Evolutionary conservation across 2,113 vertebrate species (phyloP), one percentile per base, ranked within the genome.

Genomic region (Callipepla squamata): DNA sequence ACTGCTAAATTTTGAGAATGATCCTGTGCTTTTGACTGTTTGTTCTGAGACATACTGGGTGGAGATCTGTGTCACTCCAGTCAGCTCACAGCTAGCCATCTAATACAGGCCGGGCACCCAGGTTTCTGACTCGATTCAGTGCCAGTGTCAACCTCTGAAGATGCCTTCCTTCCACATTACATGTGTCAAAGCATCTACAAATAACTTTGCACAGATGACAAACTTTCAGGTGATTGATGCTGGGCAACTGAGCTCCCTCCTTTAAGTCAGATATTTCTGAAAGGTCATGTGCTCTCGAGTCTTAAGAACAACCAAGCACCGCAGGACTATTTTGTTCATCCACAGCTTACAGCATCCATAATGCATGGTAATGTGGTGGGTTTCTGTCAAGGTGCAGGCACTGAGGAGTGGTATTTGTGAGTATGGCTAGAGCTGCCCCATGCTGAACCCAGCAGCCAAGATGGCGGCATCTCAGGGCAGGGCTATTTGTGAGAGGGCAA

Each of bases 381-480:
- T 47, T 11, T 3, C 21, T 51, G 61, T 17, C 18, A 15, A 19
- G 36, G 23, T 3, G 13, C 40, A 51, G 58, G 47, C 36, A 66
- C 21, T 0, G 0, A 32, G 34, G 13, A n/a, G 32, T 7, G 1
- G 15, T 5, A 14, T 28, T 19, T 22, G 51, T 22, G 58, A 36
- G 3, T 9, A 16, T 11, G 23, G 36, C 34, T 3, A 25, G 38
- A 8, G 38, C 32, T 84, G 68, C 19, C 22, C 34, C 0, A 0
- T 6, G 17, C 23, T 23, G 19, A 66, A 36, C n/a, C 25, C 16
- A 17, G 1, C 6, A 19, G 18, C 13, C 11, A 18, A 8, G 15
- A 4, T 5, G 4, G 3, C 0, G 7, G 5, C 5, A 0, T 9
- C 25, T 47, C 8, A 0, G 20, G n/a, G 18, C 34, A 81, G 87